Base-by-base conservation (phyloP, 2,797 vertebrate genomes). In the Amblyopsis hoosieri region DNA sequence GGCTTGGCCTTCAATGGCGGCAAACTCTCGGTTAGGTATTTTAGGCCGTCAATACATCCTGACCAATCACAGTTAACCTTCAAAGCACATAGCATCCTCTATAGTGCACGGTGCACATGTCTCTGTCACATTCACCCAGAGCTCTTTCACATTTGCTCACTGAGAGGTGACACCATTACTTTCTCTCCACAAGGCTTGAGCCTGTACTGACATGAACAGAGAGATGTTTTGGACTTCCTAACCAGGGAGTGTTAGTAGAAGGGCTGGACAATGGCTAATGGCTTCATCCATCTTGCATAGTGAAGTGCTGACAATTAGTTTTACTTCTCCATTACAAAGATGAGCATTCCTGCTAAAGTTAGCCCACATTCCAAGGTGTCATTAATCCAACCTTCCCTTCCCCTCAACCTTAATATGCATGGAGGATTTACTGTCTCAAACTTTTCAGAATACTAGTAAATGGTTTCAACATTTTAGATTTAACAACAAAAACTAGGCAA, bases 201-300 rank as follows among this genome's bases (percentile, higher is more conserved):
- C 68, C 54, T 29, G 11, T 7, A 64, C 51, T 60, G 54, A 54
- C 67, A 67, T 29, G 58, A 59, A 71, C 66, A 64, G 8, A 53
- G n/a, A 68, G 50, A 31, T 57, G 19, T 64, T 50, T 45, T 62
- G 60, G 51, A 66, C 58, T 33, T 45, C 19, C 49, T 65, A 70
- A 67, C 62, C 62, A 57, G 37, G 17, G 56, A 47, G 49, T 61
- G 2, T 75, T 23, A 66, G 60, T 33, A 12, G 55, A 71, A 49
- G 55, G 58, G 62, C 50, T 15, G 48, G 2, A 55, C 12, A 57
- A 17, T 17, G 17, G 17, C 66, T 82, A 81, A 81, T 77, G 78
- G 57, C 50, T 54, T 62, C 73, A 83, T 87, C 70, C 72, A 80
- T 85, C 81, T 80, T 56, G 3, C 55, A 47, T 6, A 17, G 45